A percentile compares a stretch with the other conserved stretches of the same genome.
Conservation (phyloP, 2,888 invertebrate genomes). For the Atethmia centrago region DNA sequence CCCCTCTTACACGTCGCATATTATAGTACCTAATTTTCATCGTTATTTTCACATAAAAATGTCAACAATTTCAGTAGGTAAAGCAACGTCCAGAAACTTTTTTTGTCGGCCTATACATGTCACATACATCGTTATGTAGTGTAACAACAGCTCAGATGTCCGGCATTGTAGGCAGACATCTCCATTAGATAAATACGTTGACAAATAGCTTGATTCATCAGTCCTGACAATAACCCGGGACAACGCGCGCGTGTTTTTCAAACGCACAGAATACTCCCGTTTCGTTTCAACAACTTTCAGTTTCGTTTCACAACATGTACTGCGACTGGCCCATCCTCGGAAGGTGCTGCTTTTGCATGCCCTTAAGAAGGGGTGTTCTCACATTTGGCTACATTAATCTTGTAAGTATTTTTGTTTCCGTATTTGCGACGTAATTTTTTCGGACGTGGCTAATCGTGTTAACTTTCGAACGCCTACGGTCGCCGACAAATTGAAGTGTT, state of each 20-base stretch:
- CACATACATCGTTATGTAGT: constrained; percentile 40
- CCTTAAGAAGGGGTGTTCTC: constrained; percentile 79
- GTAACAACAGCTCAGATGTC: constrained; percentile 59
- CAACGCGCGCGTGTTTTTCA: constrained; percentile 42
- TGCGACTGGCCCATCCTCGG: constrained; percentile 77
- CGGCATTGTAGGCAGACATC: constrained; percentile 63
- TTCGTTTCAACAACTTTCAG: constrained; percentile 7
- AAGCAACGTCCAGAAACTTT: neutral
- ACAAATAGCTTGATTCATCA: constrained; percentile 63
- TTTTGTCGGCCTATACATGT: neutral
- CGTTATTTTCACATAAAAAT: neutral
- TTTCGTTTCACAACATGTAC: constrained; percentile 75
- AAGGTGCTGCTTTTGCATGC: constrained; percentile 85
- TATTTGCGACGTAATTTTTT: constrained; percentile 43
- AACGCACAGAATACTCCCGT: constrained; percentile 24
- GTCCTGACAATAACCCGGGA: constrained; percentile 48
- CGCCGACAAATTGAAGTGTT: constrained; percentile 19
- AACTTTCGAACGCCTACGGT: constrained; percentile 49
- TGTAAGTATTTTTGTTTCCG: constrained; percentile 73
- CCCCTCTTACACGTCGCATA: too few species aligned
- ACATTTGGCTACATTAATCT: constrained; percentile 81
- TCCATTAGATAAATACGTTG: constrained; percentile 57
- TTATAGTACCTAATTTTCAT: too few species aligned
- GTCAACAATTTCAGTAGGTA: neutral
- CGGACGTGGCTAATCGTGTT: constrained; percentile 36